These are phyloP conservation scores for Stomatorhinus walkeri DNA, from an alignment of 2,797 vertebrate species.

Conservation along the genomic window DNA sequence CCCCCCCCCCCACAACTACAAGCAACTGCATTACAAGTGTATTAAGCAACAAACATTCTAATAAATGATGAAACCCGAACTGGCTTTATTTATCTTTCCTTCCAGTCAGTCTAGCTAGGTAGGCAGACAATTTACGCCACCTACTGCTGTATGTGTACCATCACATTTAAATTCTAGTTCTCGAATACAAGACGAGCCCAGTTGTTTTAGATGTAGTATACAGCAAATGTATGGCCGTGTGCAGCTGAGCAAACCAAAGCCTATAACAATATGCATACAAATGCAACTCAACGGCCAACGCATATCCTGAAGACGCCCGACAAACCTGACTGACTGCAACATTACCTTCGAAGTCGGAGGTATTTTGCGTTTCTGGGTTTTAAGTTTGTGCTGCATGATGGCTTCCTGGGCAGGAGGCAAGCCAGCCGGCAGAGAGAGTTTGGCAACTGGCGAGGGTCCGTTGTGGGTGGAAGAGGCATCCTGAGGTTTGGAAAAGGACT, in stretches of 20 bases:
- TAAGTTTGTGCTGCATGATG: conserved; percentile 68
- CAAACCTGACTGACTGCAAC: background rate
- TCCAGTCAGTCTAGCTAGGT: background rate
- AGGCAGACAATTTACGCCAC: background rate
- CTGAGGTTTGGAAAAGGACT: conserved; percentile 49
- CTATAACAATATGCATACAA: background rate
- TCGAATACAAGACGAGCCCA: background rate
- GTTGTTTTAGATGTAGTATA: background rate
- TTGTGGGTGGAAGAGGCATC: conserved; percentile 51
- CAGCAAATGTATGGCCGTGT: background rate
- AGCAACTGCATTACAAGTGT: background rate
- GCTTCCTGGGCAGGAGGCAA: conserved; percentile 46
- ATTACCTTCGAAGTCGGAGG: conserved; percentile 83
- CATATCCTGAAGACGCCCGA: background rate
- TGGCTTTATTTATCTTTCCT: background rate
- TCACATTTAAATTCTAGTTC: background rate
- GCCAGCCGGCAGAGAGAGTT: conserved; percentile 43
- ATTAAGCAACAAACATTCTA: background rate
- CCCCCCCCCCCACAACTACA: background rate
- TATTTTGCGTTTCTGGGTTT: conserved; percentile 75
- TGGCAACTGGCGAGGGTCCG: conserved; percentile 48
- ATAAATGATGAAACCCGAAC: background rate
- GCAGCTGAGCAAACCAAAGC: background rate
- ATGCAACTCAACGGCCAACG: background rate
- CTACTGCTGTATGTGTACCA: background rate